Base-by-base conservation (phyloP, 2,797 vertebrate genomes). In the Sebastes jordani region DNA sequence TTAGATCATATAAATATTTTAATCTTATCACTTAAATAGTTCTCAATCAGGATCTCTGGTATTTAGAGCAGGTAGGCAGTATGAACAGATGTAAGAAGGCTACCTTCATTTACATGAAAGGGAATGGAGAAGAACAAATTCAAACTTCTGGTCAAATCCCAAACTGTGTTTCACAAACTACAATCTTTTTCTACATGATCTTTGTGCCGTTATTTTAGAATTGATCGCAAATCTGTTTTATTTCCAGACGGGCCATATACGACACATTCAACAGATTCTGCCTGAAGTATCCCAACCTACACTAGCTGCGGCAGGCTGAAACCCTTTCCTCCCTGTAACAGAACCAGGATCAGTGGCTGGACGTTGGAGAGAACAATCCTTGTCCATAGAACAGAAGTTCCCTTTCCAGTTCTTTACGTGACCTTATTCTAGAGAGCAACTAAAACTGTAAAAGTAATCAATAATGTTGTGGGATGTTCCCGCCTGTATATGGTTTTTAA, bases 231-330 rank as follows among this genome's bases (percentile, higher is more conserved):
- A 4, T 84, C 1, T 78, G 7, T 76, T 73, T 71, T 66, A 1
- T 78, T 82, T 78, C 4, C 88, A 99, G 98, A 88, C 96, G 93
- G 91, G 98, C 98, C 11, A 99, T 99, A 91, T 99, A 99, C 16
- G 98, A 99, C 52, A 97, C 98, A 1, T 99, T 97, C 89, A 95
- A 97, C 89, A 96, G 97, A 76, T 99, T 98, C 86, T 95, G 97
- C 84, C 94, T 91, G 87, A 99, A 99, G 93, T 99, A 99, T 3
- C 84, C 97, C 23, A 84, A 92, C 73, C 91, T 87, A 62, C 90
- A 93, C 25, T 92, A 82, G 55, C 18, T 4, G 0, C 29, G n/a
- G n/a, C 58, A 49, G 20, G 0, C 54, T 52, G 67, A 64, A 42
- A 38, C 11, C 23, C 30, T 22, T 25, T 14, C 22, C 54, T 61